Conservation (phyloP, 2,888 invertebrate genomes). For the Sesamia inferens region DNA sequence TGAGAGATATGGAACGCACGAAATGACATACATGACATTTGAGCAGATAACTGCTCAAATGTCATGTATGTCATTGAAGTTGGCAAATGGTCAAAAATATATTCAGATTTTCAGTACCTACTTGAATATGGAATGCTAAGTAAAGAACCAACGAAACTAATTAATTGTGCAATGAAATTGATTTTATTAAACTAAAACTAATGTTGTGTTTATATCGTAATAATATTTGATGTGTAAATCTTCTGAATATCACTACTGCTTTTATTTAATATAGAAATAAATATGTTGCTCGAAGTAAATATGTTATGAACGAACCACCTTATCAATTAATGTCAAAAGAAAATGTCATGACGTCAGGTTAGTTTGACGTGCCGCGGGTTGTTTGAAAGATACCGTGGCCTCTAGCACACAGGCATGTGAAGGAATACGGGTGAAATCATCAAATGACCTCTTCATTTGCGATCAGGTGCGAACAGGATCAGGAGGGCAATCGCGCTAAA, state of each 20-base stretch:
- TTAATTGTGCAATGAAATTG: background rate
- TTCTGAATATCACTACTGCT: no score
- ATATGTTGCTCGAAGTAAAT: background rate
- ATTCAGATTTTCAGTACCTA: background rate
- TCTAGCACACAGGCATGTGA: no score
- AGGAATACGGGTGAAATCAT: no score
- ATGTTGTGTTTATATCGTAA: background rate
- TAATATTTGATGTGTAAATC: background rate
- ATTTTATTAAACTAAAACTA: background rate
- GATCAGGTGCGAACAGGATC: no score
- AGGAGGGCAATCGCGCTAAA: no score
- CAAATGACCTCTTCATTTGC: no score
- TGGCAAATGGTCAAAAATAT: background rate
- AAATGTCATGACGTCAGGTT: slow-evolving; percentile 23
- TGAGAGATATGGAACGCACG: slow-evolving; percentile 18
- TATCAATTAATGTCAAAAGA: slow-evolving; percentile 14
- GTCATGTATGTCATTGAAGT: no score
- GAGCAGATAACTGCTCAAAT: no score
- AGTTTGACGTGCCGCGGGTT: background rate
- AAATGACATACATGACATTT: slow-evolving; percentile 35
- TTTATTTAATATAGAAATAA: background rate
- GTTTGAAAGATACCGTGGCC: no score
- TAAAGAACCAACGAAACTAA: background rate
- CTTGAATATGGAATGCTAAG: background rate
- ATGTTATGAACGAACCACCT: slow-evolving; percentile 22